These are phyloP conservation scores for Rhagophthalmus giganteus DNA, from an alignment of 2,888 invertebrate genomes.

Conservation along the genomic window DNA sequence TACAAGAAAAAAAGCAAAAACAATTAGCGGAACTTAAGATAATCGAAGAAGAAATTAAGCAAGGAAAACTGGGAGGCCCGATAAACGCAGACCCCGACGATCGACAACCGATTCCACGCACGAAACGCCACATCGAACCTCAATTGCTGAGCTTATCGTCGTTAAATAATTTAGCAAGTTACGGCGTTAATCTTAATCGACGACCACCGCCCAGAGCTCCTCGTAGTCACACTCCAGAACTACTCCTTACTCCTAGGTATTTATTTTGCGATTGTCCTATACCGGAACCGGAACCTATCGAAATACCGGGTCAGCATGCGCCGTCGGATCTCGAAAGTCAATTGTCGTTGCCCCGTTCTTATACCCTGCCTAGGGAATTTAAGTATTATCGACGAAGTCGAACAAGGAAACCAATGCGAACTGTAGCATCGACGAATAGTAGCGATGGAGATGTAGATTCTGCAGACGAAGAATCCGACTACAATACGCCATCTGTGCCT, in stretches of 20 bases:
- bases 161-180: constrained; percentile 52
- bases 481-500: constrained; percentile 51
- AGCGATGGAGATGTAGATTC: constrained; percentile 88
- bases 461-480: constrained; percentile 64
- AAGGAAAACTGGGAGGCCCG: constrained; percentile 70
- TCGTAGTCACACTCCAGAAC: constrained; percentile 75
- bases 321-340: constrained; percentile 76
- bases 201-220: constrained; percentile 51
- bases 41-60: constrained; percentile 85
- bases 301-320: constrained; percentile 45
- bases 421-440: constrained; percentile 80
- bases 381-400: constrained; percentile 71
- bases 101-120: constrained; percentile 69
- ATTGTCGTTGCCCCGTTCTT: constrained; percentile 81
- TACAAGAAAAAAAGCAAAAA: constrained; percentile 86
- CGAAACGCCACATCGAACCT: constrained; percentile 65
- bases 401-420: constrained; percentile 65
- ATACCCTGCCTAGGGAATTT: constrained; percentile 83
- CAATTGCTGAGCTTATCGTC: constrained; percentile 61
- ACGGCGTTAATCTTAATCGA: constrained; percentile 51
- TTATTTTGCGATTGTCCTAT: constrained; percentile 60
- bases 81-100: constrained; percentile 59
- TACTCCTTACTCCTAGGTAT: constrained; percentile 76
- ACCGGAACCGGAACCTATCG: constrained; percentile 47
- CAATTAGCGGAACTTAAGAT: constrained; percentile 81